Evolutionary conservation across 2,888 invertebrate species (phyloP).

Genomic region (Clitarchus hookeri): DNA sequence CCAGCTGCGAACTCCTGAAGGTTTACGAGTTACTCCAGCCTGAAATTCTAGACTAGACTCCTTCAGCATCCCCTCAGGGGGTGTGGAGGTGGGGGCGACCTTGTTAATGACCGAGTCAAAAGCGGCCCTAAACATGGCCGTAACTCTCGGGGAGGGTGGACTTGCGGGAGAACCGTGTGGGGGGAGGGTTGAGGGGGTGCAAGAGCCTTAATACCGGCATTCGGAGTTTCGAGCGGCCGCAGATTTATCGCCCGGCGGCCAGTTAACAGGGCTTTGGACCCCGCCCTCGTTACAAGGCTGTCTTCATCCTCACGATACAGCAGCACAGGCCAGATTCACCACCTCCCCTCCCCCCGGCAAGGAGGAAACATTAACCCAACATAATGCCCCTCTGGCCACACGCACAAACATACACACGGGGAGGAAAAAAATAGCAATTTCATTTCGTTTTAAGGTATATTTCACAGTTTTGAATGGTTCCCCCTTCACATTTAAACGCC

Average conservation of each 20-base stretch:
- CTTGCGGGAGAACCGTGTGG: neutral
- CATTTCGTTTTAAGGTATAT: too few relatives aligned
- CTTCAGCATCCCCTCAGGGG: neutral
- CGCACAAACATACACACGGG: too few relatives aligned
- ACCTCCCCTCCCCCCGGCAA: too few relatives aligned
- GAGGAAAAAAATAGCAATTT: too few relatives aligned
- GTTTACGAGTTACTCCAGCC: neutral
- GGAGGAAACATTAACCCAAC: too few relatives aligned
- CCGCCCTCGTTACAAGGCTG: neutral
- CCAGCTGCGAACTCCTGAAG: neutral
- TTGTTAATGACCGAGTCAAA: constrained; percentile 5
- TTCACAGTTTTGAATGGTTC: too few relatives aligned
- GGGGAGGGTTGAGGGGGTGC: neutral
- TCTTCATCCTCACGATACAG: neutral
- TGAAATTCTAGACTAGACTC: neutral
- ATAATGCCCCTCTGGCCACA: too few relatives aligned
- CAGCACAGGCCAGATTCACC: too few relatives aligned
- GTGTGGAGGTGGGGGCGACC: neutral
- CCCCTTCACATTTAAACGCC: too few relatives aligned
- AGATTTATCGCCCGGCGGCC: constrained; percentile 2
- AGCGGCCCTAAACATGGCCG: neutral
- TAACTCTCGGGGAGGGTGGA: neutral
- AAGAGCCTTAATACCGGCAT: neutral
- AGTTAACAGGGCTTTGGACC: constrained; percentile 14
- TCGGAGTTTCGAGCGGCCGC: neutral